These are phyloP conservation scores for Smittia sp. DNA, from an alignment of 2,888 invertebrate species.

Conservation along the genomic window DNA sequence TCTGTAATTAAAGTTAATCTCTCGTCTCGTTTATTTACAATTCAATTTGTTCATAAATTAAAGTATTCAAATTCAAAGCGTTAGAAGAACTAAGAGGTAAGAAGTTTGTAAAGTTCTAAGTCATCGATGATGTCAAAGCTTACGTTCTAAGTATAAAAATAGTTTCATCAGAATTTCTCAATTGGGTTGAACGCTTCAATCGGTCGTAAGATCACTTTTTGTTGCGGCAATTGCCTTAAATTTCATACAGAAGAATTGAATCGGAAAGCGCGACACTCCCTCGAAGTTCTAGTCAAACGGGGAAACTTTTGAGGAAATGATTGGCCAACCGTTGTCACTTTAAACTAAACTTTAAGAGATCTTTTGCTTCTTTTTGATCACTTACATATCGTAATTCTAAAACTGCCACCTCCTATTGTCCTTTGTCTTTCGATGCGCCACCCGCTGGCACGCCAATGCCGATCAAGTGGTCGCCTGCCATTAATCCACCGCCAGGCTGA, in stretches of 20 bases:
- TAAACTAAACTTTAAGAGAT: conserved; percentile 9
- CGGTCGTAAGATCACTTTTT: no score
- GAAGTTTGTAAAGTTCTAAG: not conserved
- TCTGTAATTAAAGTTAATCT: not conserved
- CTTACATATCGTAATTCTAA: no score
- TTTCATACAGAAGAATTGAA: no score
- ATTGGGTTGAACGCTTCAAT: no score
- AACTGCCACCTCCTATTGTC: conserved; percentile 32
- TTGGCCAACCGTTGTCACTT: no score
- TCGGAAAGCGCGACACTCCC: no score
- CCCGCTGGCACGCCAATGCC: conserved; percentile 49
- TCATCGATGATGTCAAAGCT: not conserved
- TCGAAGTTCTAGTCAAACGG: no score
- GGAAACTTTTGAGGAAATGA: not conserved
- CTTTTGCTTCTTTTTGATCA: conserved; percentile 5
- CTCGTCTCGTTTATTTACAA: not conserved
- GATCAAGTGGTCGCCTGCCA: conserved; percentile 66
- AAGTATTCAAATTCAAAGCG: not conserved
- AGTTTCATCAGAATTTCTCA: not conserved
- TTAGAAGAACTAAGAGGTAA: not conserved
- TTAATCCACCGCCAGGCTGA: conserved; percentile 73
- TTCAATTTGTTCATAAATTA: not conserved
- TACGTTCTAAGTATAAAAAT: not conserved
- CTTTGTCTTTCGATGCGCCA: conserved; percentile 22
- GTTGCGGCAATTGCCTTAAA: no score